phyloP scores from a whole-genome alignment of 1,140 invertebrate species.

The Dendroctonus valens region DNA sequence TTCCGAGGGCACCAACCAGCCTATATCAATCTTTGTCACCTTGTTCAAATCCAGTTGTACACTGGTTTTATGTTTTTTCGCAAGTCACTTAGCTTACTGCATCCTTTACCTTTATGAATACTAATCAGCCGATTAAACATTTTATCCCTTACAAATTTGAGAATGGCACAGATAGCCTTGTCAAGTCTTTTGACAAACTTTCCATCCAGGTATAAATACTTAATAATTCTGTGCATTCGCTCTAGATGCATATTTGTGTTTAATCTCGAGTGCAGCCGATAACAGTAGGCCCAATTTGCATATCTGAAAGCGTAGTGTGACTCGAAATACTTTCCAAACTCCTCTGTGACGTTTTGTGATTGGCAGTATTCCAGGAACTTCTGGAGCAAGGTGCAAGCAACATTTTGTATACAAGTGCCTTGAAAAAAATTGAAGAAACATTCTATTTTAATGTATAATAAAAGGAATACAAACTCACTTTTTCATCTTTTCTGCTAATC shows the following conservation, averaged over 20 bases:
- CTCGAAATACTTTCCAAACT: neutral
- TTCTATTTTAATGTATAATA: too few species aligned
- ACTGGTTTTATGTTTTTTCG: neutral
- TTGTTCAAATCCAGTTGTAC: neutral
- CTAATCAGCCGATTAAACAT: neutral
- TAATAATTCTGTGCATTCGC: neutral
- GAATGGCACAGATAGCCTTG: neutral
- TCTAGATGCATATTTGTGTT: conserved; percentile 3
- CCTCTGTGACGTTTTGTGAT: neutral
- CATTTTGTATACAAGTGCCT: neutral
- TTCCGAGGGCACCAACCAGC: neutral
- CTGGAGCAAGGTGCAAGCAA: neutral
- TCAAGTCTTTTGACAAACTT: neutral
- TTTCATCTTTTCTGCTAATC: too few species aligned
- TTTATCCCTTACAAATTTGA: neutral
- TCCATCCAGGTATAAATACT: neutral
- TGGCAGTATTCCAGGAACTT: neutral
- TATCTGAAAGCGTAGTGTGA: neutral
- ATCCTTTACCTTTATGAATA: neutral
- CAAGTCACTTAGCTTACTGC: neutral
- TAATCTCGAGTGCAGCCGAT: neutral
- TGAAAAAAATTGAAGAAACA: neutral
- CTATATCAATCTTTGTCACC: neutral
- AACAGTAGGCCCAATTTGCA: neutral
- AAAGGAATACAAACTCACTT: too few species aligned